Percentiles rank a stretch among this genome's conserved stretches.
Conservation (phyloP, 1,140 invertebrate genomes). For the Euschistus heros region DNA sequence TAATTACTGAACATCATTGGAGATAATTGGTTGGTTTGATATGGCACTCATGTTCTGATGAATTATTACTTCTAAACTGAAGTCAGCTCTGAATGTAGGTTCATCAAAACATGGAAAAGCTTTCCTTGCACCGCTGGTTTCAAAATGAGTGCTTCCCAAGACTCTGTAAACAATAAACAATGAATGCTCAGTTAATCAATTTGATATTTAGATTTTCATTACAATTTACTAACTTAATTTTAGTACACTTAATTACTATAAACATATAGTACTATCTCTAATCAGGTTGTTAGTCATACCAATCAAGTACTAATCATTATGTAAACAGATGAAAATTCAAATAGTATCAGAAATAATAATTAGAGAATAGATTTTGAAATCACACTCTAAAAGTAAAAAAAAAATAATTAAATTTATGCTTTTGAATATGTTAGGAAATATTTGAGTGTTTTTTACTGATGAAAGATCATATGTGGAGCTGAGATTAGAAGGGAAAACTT, state of each 20-base stretch:
- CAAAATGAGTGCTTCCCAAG: conserved; percentile 75
- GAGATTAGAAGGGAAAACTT: too few species aligned
- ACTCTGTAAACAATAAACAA: conserved; percentile 46
- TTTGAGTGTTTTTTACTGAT: too few species aligned
- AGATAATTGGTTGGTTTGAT: conserved; percentile 27
- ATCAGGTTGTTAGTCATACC: neutral
- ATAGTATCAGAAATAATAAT: neutral
- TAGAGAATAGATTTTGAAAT: too few species aligned
- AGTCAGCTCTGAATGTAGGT: conserved; percentile 51
- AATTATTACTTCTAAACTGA: conserved; percentile 32
- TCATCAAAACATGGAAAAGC: conserved; percentile 95
- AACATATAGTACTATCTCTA: neutral
- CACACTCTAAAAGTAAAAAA: too few species aligned
- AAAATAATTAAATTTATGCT: too few species aligned
- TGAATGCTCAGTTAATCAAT: neutral
- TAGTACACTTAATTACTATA: neutral
- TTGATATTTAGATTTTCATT: too few species aligned
- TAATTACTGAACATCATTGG: conserved; percentile 2
- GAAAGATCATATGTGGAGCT: too few species aligned
- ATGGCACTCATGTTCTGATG: conserved; percentile 22
- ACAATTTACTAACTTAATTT: too few species aligned
- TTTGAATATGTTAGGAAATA: too few species aligned
- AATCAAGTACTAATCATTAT: neutral
- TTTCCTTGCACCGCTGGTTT: conserved; percentile 68
- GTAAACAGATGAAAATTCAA: neutral